Base-by-base conservation (phyloP, 2,797 vertebrate species). In the Chaunax sp. region DNA sequence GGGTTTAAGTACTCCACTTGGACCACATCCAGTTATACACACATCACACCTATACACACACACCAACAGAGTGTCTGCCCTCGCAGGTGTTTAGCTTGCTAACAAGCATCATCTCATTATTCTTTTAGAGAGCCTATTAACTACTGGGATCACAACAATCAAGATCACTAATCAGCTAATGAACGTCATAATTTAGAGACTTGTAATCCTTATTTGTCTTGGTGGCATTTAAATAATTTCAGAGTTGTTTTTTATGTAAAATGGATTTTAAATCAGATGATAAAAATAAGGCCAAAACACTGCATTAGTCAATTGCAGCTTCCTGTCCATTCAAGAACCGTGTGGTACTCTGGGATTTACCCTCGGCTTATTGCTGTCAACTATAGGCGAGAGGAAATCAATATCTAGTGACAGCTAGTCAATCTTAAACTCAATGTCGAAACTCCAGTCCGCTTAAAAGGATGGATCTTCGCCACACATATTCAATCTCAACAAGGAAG, bases 401-500 rank as follows among this genome's bases (percentile, higher is more conserved):
- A 93, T 93, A 88, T 87, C 59, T 84, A 81, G 81, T 89, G 90
- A 89, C 89, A 90, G 91, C 68, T 87, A 90, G 88, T 93, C 91
- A 92, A 92, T 94, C 87, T 87, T 52, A 67, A 64, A 89, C 83
- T 89, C 84, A 89, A 87, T 87, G 85, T 66, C 66, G 81, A 75
- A 88, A 89, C 84, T 88, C 78, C 51, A 67, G 80, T 89, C 85
- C 72, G 67, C 80, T 88, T 88, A 79, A 89, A 85, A 87, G 77
- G 87, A 90, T 44, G 41, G 85, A 89, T 90, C 81, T 85, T 81
- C 77, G 59, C 58, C 60, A 67, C 68, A 79, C 76, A 89, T 80
- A 80, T 86, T 86, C 86, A 86, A 70, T 91, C 79, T 87, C 77
- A 58, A 88, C 77, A 73, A 79, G 81, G 59, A 86, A 73, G 79